A percentile compares a stretch with the other conserved stretches of the same genome.
Evolutionary conservation across 2,113 vertebrate species (phyloP).

Genomic region (Psammodynastes pulverulentus): DNA sequence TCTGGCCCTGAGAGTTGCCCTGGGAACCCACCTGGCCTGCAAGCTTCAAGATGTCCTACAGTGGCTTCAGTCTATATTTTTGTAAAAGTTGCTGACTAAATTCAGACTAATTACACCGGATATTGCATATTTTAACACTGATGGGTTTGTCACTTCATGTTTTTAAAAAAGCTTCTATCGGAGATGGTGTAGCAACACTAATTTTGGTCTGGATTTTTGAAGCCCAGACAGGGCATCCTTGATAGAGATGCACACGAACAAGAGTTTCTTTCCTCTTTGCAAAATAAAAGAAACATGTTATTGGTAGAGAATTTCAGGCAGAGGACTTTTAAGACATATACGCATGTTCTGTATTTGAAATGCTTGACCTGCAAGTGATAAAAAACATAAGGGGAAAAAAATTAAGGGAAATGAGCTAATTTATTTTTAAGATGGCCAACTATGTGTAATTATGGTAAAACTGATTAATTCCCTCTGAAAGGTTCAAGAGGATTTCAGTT

Average conservation of each 20-base stretch:
- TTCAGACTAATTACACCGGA: not conserved
- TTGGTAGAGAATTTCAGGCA: not conserved
- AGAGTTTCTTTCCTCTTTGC: not conserved
- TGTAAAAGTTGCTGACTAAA: not conserved
- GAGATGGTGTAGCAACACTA: not conserved
- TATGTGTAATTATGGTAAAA: not conserved
- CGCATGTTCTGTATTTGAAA: not conserved
- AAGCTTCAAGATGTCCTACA: not conserved
- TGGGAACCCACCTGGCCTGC: not conserved
- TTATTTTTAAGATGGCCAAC: not conserved
- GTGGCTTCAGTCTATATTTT: not conserved
- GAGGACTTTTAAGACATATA: not conserved
- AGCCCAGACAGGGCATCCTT: not conserved
- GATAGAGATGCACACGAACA: not conserved
- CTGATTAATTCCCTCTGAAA: slow-evolving; percentile 12
- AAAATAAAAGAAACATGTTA: not conserved
- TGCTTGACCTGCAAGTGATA: not conserved
- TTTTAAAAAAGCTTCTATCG: not conserved
- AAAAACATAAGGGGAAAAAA: not conserved
- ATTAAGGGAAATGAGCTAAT: not conserved
- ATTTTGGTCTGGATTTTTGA: not conserved
- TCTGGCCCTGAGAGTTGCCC: not conserved
- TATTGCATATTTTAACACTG: not conserved
- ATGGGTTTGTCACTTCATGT: not conserved
- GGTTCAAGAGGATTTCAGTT: slow-evolving; percentile 1